These are phyloP conservation scores for Diadromus collaris DNA, from an alignment of 2,888 invertebrate species.

Conservation along the genomic window DNA sequence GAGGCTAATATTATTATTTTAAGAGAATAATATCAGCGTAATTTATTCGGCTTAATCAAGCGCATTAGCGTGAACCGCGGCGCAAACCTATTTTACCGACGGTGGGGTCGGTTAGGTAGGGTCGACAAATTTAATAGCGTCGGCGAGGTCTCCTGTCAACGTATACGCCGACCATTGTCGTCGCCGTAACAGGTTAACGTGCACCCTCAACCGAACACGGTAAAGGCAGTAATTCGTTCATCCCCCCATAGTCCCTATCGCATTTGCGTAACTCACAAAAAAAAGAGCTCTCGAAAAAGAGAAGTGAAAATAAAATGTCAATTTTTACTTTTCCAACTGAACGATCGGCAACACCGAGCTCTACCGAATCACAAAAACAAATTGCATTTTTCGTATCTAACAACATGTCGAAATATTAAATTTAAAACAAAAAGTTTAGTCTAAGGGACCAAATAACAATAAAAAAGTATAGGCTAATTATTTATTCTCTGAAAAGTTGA, in stretches of 20 bases:
- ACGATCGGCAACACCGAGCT: not conserved
- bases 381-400: not conserved
- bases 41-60: slow-evolving; percentile 72
- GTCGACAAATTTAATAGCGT: slow-evolving; percentile 68
- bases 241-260: slow-evolving; percentile 29
- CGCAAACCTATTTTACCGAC: slow-evolving; percentile 67
- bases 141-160: slow-evolving; percentile 35
- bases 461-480: not conserved
- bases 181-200: slow-evolving; percentile 38
- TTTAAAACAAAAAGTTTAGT: not conserved
- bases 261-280: slow-evolving; percentile 18
- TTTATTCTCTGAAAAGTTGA: not conserved
- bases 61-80: slow-evolving; percentile 67
- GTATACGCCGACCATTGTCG: slow-evolving; percentile 39
- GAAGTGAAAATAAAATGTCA: not conserved
- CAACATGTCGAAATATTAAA: not conserved
- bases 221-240: slow-evolving; percentile 42
- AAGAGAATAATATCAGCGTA: slow-evolving; percentile 69
- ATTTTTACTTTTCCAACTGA: not conserved
- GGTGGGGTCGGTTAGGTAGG: not conserved
- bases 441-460: not conserved
- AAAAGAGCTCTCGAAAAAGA: slow-evolving; percentile 17
- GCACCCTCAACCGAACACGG: slow-evolving; percentile 27
- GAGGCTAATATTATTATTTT: slow-evolving; percentile 70
- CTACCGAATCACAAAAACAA: not conserved